Evolutionary conservation across 2,888 invertebrate genomes (phyloP).

Genomic region (Silvanus unidentatus): DNA sequence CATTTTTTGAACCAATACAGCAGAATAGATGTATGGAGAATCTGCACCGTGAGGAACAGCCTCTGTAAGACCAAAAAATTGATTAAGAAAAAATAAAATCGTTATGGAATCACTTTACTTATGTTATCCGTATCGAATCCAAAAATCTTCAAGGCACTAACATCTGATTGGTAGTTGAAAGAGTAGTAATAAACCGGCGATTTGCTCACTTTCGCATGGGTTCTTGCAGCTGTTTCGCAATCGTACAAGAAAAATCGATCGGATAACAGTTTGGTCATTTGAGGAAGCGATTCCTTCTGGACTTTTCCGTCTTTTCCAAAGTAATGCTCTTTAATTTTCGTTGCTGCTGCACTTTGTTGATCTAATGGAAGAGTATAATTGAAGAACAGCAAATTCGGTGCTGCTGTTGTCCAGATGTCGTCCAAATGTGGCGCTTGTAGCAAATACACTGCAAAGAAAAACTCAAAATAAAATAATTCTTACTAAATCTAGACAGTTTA

Average conservation of each 20-base stretch:
- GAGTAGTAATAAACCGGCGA: constrained; percentile 1
- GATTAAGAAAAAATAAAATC: too few relatives aligned
- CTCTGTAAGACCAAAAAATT: too few relatives aligned
- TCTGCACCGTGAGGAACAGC: too few relatives aligned
- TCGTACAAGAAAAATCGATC: not conserved
- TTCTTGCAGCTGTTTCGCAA: not conserved
- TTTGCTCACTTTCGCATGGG: not conserved
- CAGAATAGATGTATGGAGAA: too few relatives aligned
- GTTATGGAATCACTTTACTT: too few relatives aligned
- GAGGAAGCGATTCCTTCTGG: too few relatives aligned
- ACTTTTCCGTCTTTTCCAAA: not conserved
- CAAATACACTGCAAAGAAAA: not conserved
- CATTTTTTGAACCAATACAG: too few relatives aligned
- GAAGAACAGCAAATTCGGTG: constrained; percentile 13
- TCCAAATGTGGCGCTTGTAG: constrained; percentile 13
- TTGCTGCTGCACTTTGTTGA: not conserved
- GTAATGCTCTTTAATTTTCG: not conserved
- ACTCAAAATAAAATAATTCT: not conserved
- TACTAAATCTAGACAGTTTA: constrained; percentile 1
- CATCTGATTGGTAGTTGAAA: not conserved
- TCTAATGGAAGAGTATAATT: not conserved
- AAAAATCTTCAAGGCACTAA: not conserved
- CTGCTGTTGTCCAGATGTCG: constrained; percentile 16
- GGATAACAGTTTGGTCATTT: constrained; percentile 1
- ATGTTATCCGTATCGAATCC: too few relatives aligned